Evolutionary conservation across 2,888 invertebrate species (phyloP).

Genomic region (Diloba caeruleocephala): DNA sequence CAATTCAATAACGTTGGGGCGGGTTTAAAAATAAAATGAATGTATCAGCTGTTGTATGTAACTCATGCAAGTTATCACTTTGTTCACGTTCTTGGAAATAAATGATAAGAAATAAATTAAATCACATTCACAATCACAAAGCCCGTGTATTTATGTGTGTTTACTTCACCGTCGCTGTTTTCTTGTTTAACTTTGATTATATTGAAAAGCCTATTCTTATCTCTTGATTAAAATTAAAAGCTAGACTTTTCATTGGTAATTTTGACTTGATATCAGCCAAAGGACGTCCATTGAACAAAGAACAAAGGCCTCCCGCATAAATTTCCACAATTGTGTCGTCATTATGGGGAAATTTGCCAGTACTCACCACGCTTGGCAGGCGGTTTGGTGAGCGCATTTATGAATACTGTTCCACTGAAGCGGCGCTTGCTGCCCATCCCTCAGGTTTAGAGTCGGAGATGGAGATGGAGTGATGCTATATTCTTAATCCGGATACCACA

Average conservation of each 20-base stretch:
- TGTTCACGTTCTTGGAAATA: conserved; percentile 12
- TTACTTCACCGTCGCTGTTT: conserved; percentile 30
- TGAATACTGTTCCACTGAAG: too few species aligned
- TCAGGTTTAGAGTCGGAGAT: too few species aligned
- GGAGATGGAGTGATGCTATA: too few species aligned
- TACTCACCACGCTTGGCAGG: too few species aligned
- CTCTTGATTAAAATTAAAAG: conserved; percentile 32
- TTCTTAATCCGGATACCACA: too few species aligned
- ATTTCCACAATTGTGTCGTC: too few species aligned
- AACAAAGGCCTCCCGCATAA: too few species aligned
- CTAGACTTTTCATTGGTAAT: conserved; percentile 10
- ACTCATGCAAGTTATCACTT: background rate
- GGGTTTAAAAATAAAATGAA: conserved; percentile 18
- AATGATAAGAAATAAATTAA: conserved; percentile 22
- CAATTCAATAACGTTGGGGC: conserved; percentile 7
- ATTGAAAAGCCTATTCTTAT: conserved; percentile 39
- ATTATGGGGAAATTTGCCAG: too few species aligned
- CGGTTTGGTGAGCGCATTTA: too few species aligned
- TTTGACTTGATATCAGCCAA: background rate
- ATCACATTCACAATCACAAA: too few species aligned
- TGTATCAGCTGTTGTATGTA: conserved; percentile 26
- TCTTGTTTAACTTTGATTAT: conserved; percentile 42
- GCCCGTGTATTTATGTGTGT: too few species aligned
- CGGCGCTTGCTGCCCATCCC: too few species aligned
- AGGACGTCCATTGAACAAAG: background rate